Conservation (phyloP, 2,888 invertebrate species). For the Zeuzera pyrina region DNA sequence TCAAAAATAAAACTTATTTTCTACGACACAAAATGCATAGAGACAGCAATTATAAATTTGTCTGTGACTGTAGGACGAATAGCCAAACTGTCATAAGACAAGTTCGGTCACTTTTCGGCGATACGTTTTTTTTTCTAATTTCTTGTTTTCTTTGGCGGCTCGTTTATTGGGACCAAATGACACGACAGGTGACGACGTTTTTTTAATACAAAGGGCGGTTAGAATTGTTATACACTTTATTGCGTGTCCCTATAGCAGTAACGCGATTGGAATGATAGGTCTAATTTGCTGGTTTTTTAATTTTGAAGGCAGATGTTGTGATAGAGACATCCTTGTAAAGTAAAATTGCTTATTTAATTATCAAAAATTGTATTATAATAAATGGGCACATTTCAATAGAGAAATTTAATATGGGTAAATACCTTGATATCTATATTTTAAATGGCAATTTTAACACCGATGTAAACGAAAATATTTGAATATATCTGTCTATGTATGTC, state of each 20-base stretch:
- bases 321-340: slow-evolving; percentile 35
- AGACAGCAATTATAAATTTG: neutral
- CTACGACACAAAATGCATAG: slow-evolving; percentile 6
- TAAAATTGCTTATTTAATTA: slow-evolving; percentile 5
- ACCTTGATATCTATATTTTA: too few relatives aligned
- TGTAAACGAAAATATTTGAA: too few relatives aligned
- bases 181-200: slow-evolving; percentile 69
- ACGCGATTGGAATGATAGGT: slow-evolving; percentile 35
- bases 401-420: too few relatives aligned
- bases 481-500: too few relatives aligned
- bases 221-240: slow-evolving; percentile 69
- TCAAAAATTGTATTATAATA: slow-evolving; percentile 8
- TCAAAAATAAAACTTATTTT: slow-evolving; percentile 16
- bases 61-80: neutral
- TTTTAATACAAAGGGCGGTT: slow-evolving; percentile 39
- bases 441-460: too few relatives aligned
- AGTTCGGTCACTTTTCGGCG: slow-evolving; percentile 57
- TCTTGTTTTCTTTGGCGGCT: slow-evolving; percentile 64
- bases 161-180: slow-evolving; percentile 69
- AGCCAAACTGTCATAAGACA: slow-evolving; percentile 43
- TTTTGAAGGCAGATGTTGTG: slow-evolving; percentile 48
- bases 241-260: slow-evolving; percentile 44
- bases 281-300: slow-evolving; percentile 55
- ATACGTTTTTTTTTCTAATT: slow-evolving; percentile 49
- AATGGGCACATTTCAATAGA: too few relatives aligned